These are phyloP conservation scores for Rhagoletis pomonella DNA, from an alignment of 1,140 invertebrate genomes.

Conservation along the genomic window DNA sequence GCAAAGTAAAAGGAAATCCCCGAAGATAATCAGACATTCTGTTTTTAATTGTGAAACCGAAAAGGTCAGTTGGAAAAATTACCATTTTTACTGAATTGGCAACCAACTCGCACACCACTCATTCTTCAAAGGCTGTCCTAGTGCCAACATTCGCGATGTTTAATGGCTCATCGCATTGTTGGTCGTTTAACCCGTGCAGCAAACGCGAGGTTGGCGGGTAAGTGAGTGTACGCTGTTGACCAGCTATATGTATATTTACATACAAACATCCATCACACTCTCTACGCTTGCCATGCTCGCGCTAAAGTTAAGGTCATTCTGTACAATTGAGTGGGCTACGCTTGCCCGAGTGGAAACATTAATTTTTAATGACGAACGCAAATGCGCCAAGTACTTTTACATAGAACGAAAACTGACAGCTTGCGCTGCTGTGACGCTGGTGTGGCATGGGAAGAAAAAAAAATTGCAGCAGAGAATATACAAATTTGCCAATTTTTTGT, in stretches of 20 bases:
- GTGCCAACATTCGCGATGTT: neutral
- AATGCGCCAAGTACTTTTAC: neutral
- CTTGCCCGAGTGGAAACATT: conserved; percentile 26
- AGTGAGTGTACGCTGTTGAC: neutral
- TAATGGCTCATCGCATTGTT: conserved; percentile 30
- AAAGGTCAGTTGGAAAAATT: conserved; percentile 33
- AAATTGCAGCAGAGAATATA: neutral
- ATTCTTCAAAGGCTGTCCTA: neutral
- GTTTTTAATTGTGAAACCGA: conserved; percentile 30
- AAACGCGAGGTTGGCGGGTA: neutral
- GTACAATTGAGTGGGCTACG: conserved; percentile 46
- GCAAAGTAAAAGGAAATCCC: neutral
- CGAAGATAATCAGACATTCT: conserved; percentile 16
- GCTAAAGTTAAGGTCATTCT: conserved; percentile 16
- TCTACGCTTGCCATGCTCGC: neutral
- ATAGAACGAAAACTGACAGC: neutral
- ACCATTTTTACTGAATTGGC: neutral
- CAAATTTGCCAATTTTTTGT: no score
- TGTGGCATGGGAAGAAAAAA: neutral
- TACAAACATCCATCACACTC: neutral
- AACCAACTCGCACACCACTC: neutral
- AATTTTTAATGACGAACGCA: conserved; percentile 52
- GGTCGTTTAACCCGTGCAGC: neutral
- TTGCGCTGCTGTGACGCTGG: neutral
- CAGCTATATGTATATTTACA: no score